Evolutionary conservation across 2,113 vertebrate genomes (phyloP).

Genomic region (Tauraco erythrolophus): DNA sequence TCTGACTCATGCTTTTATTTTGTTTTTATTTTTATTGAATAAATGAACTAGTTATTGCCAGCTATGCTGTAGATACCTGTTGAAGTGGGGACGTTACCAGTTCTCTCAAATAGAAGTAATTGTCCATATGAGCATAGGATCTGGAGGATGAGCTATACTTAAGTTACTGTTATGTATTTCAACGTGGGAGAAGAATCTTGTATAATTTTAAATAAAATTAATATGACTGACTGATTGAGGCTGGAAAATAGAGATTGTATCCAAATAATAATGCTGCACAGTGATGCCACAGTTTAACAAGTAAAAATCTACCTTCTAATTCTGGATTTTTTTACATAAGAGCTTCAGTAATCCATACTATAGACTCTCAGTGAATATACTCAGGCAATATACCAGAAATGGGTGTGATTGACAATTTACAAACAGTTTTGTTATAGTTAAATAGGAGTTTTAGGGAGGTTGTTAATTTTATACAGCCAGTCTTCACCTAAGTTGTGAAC

Average conservation of each 20-base stretch:
- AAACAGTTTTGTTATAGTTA: background rate
- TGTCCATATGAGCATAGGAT: background rate
- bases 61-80: background rate
- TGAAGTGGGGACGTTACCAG: background rate
- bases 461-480: background rate
- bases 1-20: background rate
- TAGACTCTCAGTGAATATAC: background rate
- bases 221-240: background rate
- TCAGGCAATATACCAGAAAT: background rate
- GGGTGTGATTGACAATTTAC: background rate
- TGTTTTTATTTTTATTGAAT: background rate
- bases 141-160: background rate
- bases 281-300: background rate
- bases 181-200: background rate
- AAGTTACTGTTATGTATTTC: background rate
- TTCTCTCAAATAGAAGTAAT: background rate
- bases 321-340: background rate
- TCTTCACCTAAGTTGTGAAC: background rate
- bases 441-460: background rate
- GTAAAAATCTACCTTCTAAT: background rate
- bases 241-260: background rate
- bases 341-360: background rate
- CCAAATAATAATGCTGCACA: background rate
- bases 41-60: background rate
- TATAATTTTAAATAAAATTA: conserved; percentile 9